These are phyloP conservation scores for Microplitis manilae DNA, from an alignment of 2,888 invertebrate species.

Conservation along the genomic window DNA sequence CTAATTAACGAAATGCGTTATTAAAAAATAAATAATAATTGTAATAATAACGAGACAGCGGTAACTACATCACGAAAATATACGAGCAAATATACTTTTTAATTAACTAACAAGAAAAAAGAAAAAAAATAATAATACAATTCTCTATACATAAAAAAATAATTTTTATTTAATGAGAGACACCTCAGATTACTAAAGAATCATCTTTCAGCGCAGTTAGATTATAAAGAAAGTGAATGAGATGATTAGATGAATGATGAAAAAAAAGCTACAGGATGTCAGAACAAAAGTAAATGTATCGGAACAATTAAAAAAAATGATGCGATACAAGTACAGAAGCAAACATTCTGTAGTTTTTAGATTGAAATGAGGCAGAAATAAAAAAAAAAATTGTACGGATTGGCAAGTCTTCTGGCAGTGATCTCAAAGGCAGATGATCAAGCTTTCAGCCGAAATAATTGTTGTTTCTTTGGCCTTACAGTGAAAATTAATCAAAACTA, in stretches of 20 bases:
- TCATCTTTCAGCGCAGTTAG: slow-evolving; percentile 64
- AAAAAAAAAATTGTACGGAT: slow-evolving; percentile 44
- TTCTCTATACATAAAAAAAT: slow-evolving; percentile 10
- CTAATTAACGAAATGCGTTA: slow-evolving; percentile 1
- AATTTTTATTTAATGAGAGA: slow-evolving; percentile 38
- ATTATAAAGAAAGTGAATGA: slow-evolving; percentile 45
- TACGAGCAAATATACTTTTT: slow-evolving; percentile 11
- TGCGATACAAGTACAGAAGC: neutral
- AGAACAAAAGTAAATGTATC: slow-evolving; percentile 8
- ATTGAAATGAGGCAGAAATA: neutral
- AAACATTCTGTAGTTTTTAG: neutral
- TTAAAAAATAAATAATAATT: slow-evolving; percentile 5
- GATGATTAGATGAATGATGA: neutral
- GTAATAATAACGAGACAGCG: slow-evolving; percentile 15
- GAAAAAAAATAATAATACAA: slow-evolving; percentile 54
- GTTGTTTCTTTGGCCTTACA: slow-evolving; percentile 72
- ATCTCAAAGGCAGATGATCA: slow-evolving; percentile 53
- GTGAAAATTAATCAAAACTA: slow-evolving; percentile 62
- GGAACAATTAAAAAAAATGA: neutral
- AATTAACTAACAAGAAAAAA: slow-evolving; percentile 62
- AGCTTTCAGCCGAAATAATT: slow-evolving; percentile 52
- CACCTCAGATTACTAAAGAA: slow-evolving; percentile 73
- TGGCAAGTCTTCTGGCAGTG: slow-evolving; percentile 47
- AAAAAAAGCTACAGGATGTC: slow-evolving; percentile 4
- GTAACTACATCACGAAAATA: slow-evolving; percentile 58